These are phyloP conservation scores for Aphaenogaster floridana DNA, from an alignment of 1,140 invertebrate genomes.

Conservation along the genomic window DNA sequence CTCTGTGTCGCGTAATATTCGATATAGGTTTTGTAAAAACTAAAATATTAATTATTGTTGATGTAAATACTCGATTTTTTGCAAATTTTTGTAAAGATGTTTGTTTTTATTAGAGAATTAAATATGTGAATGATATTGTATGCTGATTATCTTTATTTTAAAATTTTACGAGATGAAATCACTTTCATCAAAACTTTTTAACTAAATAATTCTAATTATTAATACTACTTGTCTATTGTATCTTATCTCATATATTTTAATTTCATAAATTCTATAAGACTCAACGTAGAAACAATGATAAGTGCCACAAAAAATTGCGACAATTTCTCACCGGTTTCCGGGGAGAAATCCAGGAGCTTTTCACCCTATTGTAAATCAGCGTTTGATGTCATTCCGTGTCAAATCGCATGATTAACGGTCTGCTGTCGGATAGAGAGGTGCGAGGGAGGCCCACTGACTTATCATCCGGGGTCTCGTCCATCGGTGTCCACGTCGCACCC, in stretches of 20 bases:
- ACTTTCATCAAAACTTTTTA: not conserved
- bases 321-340: conserved; percentile 69
- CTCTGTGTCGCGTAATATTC: not conserved
- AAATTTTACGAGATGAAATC: not conserved
- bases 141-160: not conserved
- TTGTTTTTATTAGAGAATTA: not conserved
- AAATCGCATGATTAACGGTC: conserved; percentile 83
- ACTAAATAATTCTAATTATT: not conserved
- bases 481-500: conserved; percentile 51
- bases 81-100: not conserved
- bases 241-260: not conserved
- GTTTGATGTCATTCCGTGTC: conserved; percentile 82
- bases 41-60: not conserved
- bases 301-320: not conserved
- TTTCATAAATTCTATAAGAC: not conserved
- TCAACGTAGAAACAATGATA: not conserved
- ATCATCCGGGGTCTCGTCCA: conserved; percentile 51
- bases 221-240: not conserved
- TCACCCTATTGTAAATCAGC: conserved; percentile 79
- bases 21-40: not conserved
- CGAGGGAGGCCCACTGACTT: conserved; percentile 66
- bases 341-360: conserved; percentile 74
- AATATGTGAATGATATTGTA: not conserved
- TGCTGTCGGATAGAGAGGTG: conserved; percentile 71
- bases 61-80: not conserved